A percentile compares a stretch with the other conserved stretches of the same genome.
These are phyloP conservation scores for Sclerodermus sp. DNA, from an alignment of 2,888 invertebrate genomes.

Conservation along the genomic window DNA sequence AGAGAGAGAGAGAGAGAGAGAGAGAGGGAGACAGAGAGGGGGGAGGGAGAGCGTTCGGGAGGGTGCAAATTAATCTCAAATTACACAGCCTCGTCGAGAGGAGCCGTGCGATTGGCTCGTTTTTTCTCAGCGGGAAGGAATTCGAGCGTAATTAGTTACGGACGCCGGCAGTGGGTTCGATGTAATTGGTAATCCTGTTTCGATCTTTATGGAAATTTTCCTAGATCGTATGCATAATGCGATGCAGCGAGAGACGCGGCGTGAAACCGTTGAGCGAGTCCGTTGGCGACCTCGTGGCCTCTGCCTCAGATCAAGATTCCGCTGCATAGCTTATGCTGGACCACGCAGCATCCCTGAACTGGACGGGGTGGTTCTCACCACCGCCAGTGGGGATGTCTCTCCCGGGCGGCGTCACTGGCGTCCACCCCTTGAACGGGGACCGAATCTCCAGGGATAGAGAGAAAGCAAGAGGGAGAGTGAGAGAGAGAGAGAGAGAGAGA, in stretches of 20 bases:
- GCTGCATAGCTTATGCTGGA: slow-evolving; percentile 27
- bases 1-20: too few relatives aligned
- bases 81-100: too few relatives aligned
- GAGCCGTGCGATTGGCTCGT: too few relatives aligned
- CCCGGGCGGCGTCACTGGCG: slow-evolving; percentile 5
- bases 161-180: too few relatives aligned
- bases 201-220: too few relatives aligned
- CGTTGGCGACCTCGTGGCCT: slow-evolving; percentile 33
- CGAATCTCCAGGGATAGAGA: slow-evolving; percentile 4
- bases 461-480: slow-evolving; percentile 16
- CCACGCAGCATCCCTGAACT: slow-evolving; percentile 45
- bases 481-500: too few relatives aligned
- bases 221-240: not conserved
- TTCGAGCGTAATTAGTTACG: too few relatives aligned
- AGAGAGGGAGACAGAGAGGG: too few relatives aligned
- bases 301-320: slow-evolving; percentile 36
- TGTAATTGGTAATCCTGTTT: too few relatives aligned
- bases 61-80: too few relatives aligned
- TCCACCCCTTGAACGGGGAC: slow-evolving; percentile 25
- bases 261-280: slow-evolving; percentile 27
- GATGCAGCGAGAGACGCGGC: slow-evolving; percentile 6
- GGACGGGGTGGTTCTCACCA: slow-evolving; percentile 38
- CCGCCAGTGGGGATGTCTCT: slow-evolving; percentile 27
- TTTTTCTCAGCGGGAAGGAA: too few relatives aligned
- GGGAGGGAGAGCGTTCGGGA: too few relatives aligned